Conservation (phyloP, 2,888 invertebrate genomes). For the Alentia gelatinosa region DNA sequence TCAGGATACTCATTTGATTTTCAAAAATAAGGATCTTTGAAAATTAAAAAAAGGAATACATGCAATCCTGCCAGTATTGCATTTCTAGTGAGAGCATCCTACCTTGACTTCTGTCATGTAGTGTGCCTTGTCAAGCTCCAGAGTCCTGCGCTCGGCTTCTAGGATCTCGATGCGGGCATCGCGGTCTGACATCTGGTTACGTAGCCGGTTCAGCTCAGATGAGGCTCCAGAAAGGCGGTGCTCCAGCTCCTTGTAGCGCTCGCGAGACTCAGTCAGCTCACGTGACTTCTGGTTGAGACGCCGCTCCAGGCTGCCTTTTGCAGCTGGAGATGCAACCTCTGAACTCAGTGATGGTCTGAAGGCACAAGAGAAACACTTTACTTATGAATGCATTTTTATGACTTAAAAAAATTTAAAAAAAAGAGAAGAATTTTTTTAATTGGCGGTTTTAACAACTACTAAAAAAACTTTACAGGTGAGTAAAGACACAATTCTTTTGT, state of each 20-base stretch:
- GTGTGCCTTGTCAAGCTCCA: slow-evolving; percentile 70
- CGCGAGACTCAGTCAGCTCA: slow-evolving; percentile 70
- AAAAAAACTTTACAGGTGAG: no score
- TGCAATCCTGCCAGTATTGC: no score
- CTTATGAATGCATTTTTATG: no score
- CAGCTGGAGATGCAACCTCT: slow-evolving; percentile 60
- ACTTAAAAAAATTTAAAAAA: no score
- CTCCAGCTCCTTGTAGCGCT: slow-evolving; percentile 71
- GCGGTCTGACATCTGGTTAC: slow-evolving; percentile 23
- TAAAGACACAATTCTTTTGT: no score
- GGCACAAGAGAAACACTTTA: no score
- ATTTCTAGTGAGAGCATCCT: no score
- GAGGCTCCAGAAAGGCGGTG: slow-evolving; percentile 59
- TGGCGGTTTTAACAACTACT: no score
- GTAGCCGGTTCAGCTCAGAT: slow-evolving; percentile 4
- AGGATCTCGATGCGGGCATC: slow-evolving; percentile 59
- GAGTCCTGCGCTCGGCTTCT: slow-evolving; percentile 66
- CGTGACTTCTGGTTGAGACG: slow-evolving; percentile 71
- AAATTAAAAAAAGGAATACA: no score
- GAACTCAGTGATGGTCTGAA: slow-evolving; percentile 48
- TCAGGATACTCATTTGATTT: no score
- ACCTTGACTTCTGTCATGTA: slow-evolving; percentile 75
- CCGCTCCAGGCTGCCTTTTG: slow-evolving; percentile 62
- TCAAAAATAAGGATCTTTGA: no score
- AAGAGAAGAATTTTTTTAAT: no score